Percentiles rank a stretch among this genome's conserved stretches.
phyloP scores from a whole-genome alignment of 2,113 vertebrate genomes.

The Rhadina sibilatrix region DNA sequence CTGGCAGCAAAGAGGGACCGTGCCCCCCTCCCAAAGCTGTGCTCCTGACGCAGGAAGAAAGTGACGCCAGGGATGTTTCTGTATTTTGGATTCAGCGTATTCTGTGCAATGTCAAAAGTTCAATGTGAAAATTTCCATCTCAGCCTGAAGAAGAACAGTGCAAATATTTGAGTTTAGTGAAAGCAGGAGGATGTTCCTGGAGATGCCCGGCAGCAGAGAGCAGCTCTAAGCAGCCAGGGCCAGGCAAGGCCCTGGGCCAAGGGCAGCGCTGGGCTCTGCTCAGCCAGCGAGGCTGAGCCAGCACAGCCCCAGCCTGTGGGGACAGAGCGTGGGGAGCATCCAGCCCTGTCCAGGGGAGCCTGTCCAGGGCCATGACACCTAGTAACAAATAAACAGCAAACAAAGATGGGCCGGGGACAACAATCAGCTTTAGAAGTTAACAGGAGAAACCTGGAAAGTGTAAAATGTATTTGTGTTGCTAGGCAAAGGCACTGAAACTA shows the following conservation, averaged over 20 bases:
- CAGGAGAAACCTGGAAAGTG: constrained; percentile 54
- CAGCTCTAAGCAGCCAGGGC: neutral
- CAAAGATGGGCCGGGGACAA: neutral
- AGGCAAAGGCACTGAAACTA: constrained; percentile 50
- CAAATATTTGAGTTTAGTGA: neutral
- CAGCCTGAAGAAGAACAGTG: neutral
- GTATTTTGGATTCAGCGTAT: neutral
- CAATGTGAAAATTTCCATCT: neutral
- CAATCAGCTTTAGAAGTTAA: neutral
- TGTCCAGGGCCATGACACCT: neutral
- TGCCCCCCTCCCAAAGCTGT: neutral
- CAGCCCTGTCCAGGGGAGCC: neutral
- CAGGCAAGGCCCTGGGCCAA: neutral
- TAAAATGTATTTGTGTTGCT: constrained; percentile 52
- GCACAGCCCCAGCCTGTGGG: neutral
- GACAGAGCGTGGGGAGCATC: neutral
- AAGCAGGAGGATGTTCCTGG: neutral
- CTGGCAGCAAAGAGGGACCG: neutral
- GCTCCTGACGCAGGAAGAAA: rapidly evolving
- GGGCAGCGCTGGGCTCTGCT: neutral
- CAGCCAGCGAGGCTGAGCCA: neutral
- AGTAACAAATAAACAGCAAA: constrained; percentile 48
- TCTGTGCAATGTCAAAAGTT: neutral
- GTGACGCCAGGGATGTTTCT: neutral
- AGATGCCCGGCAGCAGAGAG: neutral